Evolutionary conservation across 1,140 invertebrate species (phyloP), one percentile per base, ranked within the genome.

Genomic region (Trichonephila clavipes): DNA sequence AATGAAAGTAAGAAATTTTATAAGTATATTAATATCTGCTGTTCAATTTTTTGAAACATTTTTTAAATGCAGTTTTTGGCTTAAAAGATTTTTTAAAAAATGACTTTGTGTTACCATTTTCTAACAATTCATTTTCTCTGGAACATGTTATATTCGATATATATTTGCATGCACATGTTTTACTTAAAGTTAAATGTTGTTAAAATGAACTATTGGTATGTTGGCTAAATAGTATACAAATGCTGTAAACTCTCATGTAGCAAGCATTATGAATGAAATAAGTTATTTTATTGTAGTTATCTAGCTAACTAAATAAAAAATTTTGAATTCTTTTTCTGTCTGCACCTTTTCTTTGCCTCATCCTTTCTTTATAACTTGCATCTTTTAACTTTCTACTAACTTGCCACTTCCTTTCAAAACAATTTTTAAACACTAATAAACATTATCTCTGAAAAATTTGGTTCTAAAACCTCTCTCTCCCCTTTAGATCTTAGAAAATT

Each of bases 161-260:
- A 12, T 51, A 51, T 51, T 51, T 51, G 51, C 51, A 51, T 51
- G 51, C 10, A 51, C 51, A 51, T 51, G 51, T 51, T 51, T 51
- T 51, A 51, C 10, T 51, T 12, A 51, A 51, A 51, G 7, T 51
- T 51, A 51, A 51, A 51, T 51, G 51, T 51, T 51, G 51, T 51
- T 51, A 10, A 51, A 51, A 10, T 51, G n/a, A 64, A 58, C 16
- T 83, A 16, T 51, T 83, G 14, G 6, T 10, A 44, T 83, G 44
- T n/a, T 64, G 62, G 85, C n/a, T 34, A 51, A 34, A 24, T n/a
- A 92, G 81, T 85, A 85, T 61, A 88, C 51, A 92, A n/a, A 12
- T 64, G 77, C 66, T 93, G 85, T 93, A 62, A 88, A 51, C 91
- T 93, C 91, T 93, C 91, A 93, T 93, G 91, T 93, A 93, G 91